Base-by-base conservation (phyloP, 2,113 vertebrate genomes). In the Centropus unirufus region DNA sequence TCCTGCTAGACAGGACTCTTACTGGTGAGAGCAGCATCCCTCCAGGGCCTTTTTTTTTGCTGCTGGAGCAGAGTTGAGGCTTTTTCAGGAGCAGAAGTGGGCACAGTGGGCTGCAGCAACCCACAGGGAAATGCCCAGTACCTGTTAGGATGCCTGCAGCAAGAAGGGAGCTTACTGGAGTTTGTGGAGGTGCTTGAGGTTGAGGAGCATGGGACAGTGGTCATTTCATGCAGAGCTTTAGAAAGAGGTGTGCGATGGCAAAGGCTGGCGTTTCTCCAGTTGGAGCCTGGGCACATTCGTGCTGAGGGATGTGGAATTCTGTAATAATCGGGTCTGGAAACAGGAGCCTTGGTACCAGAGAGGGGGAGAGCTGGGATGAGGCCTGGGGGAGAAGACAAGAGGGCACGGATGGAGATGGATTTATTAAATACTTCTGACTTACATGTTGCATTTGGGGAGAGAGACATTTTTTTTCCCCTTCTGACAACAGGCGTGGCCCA, bases 381-480 rank as follows among this genome's bases (percentile, higher is more conserved):
- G 14, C 5, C 26, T 88, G 21, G 8, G 14, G 20, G 0, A 0
- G 24, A 12, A 66, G 1, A 32, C 12, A 0, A 0, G 18, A 72
- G 26, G 15, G 14, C 14, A 67, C 11, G 9, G 27, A 85, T 84
- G 14, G 26, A 78, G 87, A 85, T 26, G 8, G 9, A 42, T 79
- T 89, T 77, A 17, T 73, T 84, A 63, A 87, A 72, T 23, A 30
- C 18, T 22, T 75, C 44, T 61, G 23, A 46, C 32, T 79, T 82
- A 34, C n/a, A 61, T 62, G 32, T 13, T 82, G 27, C 30, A 8
- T 85, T 74, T 90, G 44, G 66, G 29, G 29, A 5, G 30, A 59
- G 34, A 72, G 27, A 46, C 36, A 36, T 36, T 36, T 36, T 36
- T 52, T 36, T 12, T 26, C 14, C 19, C 1, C 19, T 61, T 7